These are phyloP conservation scores for Calidris pugnax DNA, from an alignment of 2,113 vertebrate genomes.

Conservation along the genomic window DNA sequence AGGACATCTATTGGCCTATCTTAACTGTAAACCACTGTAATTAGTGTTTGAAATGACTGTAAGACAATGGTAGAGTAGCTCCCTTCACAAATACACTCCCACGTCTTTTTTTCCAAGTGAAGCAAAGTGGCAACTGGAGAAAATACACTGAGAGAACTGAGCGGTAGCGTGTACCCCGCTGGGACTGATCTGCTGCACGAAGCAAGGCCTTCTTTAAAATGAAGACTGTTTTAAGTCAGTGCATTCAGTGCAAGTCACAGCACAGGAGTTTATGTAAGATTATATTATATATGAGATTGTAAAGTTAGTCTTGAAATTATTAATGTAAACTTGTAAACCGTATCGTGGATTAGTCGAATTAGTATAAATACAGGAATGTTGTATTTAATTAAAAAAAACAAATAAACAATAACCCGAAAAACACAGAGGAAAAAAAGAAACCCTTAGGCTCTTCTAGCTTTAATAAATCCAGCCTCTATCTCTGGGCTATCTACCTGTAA, in stretches of 20 bases:
- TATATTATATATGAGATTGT: not conserved
- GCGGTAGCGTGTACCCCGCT: not conserved
- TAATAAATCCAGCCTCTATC: not conserved
- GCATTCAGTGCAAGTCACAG: not conserved
- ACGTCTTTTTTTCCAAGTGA: not conserved
- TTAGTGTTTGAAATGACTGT: not conserved
- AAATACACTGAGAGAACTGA: not conserved
- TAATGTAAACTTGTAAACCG: not conserved
- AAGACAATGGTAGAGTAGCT: not conserved
- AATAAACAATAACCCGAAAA: not conserved
- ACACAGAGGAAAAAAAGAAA: not conserved
- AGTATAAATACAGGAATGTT: not conserved
- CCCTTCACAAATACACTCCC: not conserved
- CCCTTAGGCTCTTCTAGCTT: not conserved
- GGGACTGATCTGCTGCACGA: not conserved
- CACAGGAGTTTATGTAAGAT: not conserved
- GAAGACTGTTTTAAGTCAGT: not conserved
- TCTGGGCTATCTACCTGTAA: not conserved
- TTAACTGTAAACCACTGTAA: not conserved
- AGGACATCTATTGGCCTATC: not conserved
- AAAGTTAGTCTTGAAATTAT: not conserved
- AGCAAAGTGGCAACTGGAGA: not conserved
- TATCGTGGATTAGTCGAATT: not conserved
- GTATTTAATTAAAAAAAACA: not conserved
- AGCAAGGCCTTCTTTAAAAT: not conserved